Percentiles rank a stretch among this genome's conserved stretches.
Conservation (phyloP, 2,113 vertebrate genomes). For the Zosterops pallidus region DNA sequence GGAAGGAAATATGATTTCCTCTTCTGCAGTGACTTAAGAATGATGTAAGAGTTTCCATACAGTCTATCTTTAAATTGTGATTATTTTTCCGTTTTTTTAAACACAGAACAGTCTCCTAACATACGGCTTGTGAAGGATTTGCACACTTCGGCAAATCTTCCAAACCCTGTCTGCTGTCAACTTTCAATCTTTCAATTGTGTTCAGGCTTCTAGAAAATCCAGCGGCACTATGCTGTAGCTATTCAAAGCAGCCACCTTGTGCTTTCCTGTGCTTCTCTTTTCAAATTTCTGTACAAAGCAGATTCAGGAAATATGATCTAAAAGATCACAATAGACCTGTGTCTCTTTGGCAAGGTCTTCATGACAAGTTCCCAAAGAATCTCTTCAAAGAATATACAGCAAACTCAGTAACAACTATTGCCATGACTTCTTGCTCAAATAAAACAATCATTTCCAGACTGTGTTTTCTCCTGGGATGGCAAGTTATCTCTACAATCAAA, state of each 20-base stretch:
- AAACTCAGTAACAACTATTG: neutral
- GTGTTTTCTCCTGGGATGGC: neutral
- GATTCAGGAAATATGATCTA: neutral
- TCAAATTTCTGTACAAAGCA: neutral
- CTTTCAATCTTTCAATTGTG: neutral
- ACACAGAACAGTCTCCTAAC: neutral
- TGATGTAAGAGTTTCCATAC: neutral
- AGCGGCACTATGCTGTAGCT: neutral
- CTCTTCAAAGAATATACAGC: neutral
- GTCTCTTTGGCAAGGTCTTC: neutral
- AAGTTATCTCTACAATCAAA: neutral
- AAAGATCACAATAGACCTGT: neutral
- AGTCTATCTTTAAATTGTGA: neutral
- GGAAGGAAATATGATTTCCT: neutral
- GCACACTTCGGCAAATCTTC: neutral
- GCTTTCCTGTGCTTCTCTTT: neutral
- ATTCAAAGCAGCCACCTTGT: neutral
- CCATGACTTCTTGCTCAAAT: neutral
- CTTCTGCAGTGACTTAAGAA: neutral
- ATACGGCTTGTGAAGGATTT: neutral
- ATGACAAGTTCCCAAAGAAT: neutral
- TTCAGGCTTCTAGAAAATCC: neutral
- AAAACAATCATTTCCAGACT: neutral
- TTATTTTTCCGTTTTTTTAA: neutral
- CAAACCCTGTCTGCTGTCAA: neutral